Base-by-base conservation (phyloP, 2,888 invertebrate species). In the Agrochola macilenta region DNA sequence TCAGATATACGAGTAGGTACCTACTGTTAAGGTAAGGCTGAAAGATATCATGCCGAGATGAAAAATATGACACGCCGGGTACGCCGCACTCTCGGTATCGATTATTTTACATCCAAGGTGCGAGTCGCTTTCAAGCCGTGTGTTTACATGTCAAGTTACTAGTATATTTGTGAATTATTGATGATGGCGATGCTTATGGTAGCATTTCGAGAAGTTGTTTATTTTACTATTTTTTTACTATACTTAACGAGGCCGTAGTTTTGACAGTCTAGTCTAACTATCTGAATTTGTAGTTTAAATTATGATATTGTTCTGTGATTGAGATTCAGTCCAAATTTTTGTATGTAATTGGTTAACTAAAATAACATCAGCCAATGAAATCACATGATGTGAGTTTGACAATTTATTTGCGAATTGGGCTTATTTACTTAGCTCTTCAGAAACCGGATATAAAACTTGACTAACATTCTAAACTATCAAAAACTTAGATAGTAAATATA, bases 61-160 rank as follows among this genome's bases (percentile, higher is more conserved):
- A 73, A 78, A 86, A 84, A 78, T 79, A 70, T 80, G 75, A 70
- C 77, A 76, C 79, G 76, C 65, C 52, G 66, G 77, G 76, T 69
- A 78, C 76, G 74, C 68, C 64, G 81, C 78, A 79, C 80, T 81
- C 76, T 81, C 68, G 39, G 82, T 88, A 88, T 88, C 87, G 88
- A 88, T 88, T 88, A 88, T 88, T 89, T 79, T 74, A 85, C 78
- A 82, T 80, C 65, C 79, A 88, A 89, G 89, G 87, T 89, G 74
- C 80, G 83, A 88, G 88, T 77, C 66, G 78, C 74, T 83, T 83
- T 79, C 82, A 68, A 75, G 63, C 78, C 65, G 74, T 82, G 75
- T 75, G 79, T 81, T 43, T 79, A 81, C 79, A 84, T 81, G 78
- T 83, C 74, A 73, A 68, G 70, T 68, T 79, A 79, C 78, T 46